phyloP scores from a whole-genome alignment of 2,113 vertebrate species.

The Orcinus orca region DNA sequence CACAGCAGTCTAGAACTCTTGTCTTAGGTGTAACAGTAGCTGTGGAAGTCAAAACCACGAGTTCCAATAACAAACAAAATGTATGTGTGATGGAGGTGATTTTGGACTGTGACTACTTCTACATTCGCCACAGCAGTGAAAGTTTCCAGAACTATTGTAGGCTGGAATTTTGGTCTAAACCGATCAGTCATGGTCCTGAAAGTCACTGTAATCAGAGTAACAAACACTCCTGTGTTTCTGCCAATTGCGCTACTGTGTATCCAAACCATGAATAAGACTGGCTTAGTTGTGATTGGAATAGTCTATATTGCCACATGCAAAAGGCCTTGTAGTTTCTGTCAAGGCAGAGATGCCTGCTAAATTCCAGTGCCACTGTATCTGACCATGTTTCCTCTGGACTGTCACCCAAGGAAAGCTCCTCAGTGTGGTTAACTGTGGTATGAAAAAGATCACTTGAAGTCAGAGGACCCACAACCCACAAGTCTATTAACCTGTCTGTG shows the following conservation, averaged over 20 bases:
- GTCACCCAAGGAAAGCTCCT: not conserved
- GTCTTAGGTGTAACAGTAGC: not conserved
- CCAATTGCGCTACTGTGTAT: conserved; percentile 71
- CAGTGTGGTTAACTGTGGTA: not conserved
- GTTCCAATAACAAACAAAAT: conserved; percentile 25
- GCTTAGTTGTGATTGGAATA: conserved; percentile 47
- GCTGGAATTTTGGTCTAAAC: conserved; percentile 70
- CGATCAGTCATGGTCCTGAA: conserved; percentile 73
- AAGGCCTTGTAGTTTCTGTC: conserved; percentile 7
- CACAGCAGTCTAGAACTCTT: not conserved
- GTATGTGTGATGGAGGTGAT: not conserved
- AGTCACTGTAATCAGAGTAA: conserved; percentile 67
- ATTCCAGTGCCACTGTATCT: not conserved
- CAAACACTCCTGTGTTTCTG: conserved; percentile 60
- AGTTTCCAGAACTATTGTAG: conserved; percentile 54
- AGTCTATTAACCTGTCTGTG: not conserved
- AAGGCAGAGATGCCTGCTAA: not conserved
- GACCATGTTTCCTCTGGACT: not conserved
- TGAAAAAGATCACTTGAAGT: not conserved
- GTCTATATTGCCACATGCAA: conserved; percentile 18
- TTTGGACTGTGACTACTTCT: conserved; percentile 47
- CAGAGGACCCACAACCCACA: not conserved
- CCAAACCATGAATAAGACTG: conserved; percentile 63
- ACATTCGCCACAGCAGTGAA: conserved; percentile 18
- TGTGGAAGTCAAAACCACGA: conserved; percentile 22